Conservation (phyloP, 64 coral and sea anemone species). For the Exaiptasia diaphana region DNA sequence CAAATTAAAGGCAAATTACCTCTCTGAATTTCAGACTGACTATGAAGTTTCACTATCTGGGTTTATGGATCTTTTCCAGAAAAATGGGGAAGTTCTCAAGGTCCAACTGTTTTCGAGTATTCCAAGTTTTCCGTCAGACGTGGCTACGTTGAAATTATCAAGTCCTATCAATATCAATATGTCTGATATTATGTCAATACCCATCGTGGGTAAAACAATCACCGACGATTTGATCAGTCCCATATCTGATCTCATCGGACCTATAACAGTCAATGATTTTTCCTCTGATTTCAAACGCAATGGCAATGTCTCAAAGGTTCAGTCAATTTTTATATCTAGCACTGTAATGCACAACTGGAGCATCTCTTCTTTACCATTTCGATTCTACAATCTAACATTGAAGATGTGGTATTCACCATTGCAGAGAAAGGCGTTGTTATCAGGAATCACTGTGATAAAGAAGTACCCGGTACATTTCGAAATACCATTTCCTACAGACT, state of each 20-base stretch:
- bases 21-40: conserved; percentile 23
- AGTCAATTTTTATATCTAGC: conserved; percentile 14
- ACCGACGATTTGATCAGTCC: conserved; percentile 14
- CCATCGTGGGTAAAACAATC: conserved; percentile 47
- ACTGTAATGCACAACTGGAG: conserved; percentile 36
- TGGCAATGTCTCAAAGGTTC: background rate
- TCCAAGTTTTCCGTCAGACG: background rate
- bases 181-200: conserved; percentile 46
- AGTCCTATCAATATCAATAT: conserved; percentile 30
- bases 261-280: conserved; percentile 29
- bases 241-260: conserved; percentile 34
- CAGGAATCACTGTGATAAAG: conserved; percentile 7
- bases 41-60: conserved; percentile 27
- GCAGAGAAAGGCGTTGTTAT: background rate
- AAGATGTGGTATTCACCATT: conserved; percentile 30
- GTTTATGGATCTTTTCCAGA: conserved; percentile 5
- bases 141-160: conserved; percentile 19
- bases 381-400: conserved; percentile 46
- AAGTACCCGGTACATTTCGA: conserved; percentile 24
- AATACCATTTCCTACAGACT: conserved; percentile 31
- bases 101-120: conserved; percentile 45
- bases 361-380: conserved; percentile 24
- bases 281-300: conserved; percentile 20
- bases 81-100: background rate
- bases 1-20: conserved; percentile 10